Evolutionary conservation across 1,140 invertebrate genomes (phyloP), one percentile per base, ranked within the genome.

Genomic region (Vanessa atalanta): DNA sequence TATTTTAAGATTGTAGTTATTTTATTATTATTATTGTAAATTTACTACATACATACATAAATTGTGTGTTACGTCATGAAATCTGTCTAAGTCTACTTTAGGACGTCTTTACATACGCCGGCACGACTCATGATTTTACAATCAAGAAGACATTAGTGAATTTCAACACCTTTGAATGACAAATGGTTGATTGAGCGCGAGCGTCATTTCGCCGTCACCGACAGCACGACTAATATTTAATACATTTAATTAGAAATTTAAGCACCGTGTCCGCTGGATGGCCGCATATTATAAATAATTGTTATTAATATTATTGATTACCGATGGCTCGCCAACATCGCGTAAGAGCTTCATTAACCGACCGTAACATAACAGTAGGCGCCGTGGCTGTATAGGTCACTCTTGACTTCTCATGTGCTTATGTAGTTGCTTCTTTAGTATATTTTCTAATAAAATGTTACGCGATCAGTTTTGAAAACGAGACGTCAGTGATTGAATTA

Each of bases 361-460:
- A 89, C 77, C 87, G 84, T 87, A 91, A 90, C 86, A 86, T 90
- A 90, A 91, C 88, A 90, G 89, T 90, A 83, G 81, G 79, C 79
- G 77, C 77, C 73, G 73, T 53, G 73, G 70, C 73, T 80, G 86
- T 83, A 80, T 86, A 77, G 84, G 85, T 83, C 86, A 87, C 75
- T 74, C 47, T 55, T 63, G 57, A 70, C 11, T 37, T 37, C 51
- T 31, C 16, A 69, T 60, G 47, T 23, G 31, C 20, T 31, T 61
- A 61, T 15, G 26, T 15, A 14, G 57, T 61, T n/a, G 9, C 6
- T 51, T n/a, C n/a, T 51, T 15, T 51, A 14, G 4, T 51, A n/a
- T 61, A 26, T 61, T 61, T 0, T 16, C 31, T 37, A 61, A 57
- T 57, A 12, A 23, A 9, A 13, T 26, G 20, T 16, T 70, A 53